Evolutionary conservation across 2,113 vertebrate genomes (phyloP).

Genomic region (Pteruthius melanotis): DNA sequence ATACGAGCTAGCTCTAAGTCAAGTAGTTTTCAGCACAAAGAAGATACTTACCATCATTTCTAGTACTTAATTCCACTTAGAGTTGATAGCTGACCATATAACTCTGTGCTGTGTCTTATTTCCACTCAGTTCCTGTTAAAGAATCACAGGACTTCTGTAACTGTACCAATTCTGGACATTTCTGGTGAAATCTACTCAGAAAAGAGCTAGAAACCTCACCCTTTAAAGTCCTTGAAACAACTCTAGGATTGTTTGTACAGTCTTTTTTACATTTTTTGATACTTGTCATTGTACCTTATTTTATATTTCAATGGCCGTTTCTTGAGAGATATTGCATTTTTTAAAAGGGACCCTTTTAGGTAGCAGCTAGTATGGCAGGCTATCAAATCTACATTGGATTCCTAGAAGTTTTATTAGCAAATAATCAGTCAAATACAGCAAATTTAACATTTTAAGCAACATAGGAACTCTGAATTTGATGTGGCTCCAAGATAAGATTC

Average conservation of each 20-base stretch:
- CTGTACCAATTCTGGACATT: background rate
- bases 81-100: background rate
- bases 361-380: background rate
- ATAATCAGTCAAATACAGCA: background rate
- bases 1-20: background rate
- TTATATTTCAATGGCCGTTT: background rate
- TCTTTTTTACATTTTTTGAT: background rate
- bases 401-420: background rate
- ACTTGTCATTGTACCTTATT: background rate
- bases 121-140: background rate
- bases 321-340: background rate
- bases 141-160: accelerated
- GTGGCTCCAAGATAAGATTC: background rate
- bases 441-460: background rate
- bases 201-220: background rate
- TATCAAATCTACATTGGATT: background rate
- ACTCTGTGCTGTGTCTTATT: background rate
- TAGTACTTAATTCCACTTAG: background rate
- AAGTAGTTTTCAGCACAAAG: background rate
- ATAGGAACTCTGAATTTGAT: background rate
- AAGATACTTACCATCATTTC: background rate
- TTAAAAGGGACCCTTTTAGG: background rate
- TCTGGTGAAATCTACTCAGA: background rate
- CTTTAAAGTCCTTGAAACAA: background rate
- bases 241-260: background rate